Evolutionary conservation across 2,888 invertebrate species (phyloP), one percentile per base, ranked within the genome.

Genomic region (Sarcophaga variegata): DNA sequence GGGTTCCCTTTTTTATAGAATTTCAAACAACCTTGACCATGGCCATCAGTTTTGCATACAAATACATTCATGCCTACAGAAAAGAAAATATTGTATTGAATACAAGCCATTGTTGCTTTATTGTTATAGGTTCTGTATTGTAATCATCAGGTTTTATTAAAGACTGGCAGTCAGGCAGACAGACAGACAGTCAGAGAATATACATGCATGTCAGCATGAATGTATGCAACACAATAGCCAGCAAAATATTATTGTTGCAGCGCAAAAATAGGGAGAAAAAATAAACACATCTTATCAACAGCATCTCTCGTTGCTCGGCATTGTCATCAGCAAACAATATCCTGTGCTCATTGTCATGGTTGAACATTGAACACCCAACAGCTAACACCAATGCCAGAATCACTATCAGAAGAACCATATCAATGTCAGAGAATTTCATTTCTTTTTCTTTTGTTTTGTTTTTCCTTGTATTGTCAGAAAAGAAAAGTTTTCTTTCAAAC

Each of bases 271-370:
- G 14, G 54, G 14, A 17, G 8, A 60, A 67, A 62, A 6, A 2
- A 69, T 11, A 49, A 54, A 63, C 75, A 17, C 27, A 54, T 49
- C 49, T 49, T 22, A 64, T 14, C 11, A n/a, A 6, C 60, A 49
- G 5, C 45, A 70, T 10, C 62, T 14, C 4, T 22, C 64, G 37
- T 78, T 64, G 60, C 6, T 49, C 14, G 49, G 17, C 78, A 78
- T 63, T 62, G 63, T 60, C 62, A 62, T 69, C 70, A 63, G 27
- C 14, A 62, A 49, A 49, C 67, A 81, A 60, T 62, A 84, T 74
- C 74, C 78, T 37, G 37, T 37, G 37, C 6, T 85, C 81, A 81
- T 74, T 85, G 85, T 37, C 85, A 79, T 64, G 80, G 80, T 14
- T 14, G 14, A 54, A 54, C 54, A 54, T 54, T 54, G 54, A 54